Conservation (phyloP, 2,888 invertebrate species). For the Eupelmus urozonus region DNA sequence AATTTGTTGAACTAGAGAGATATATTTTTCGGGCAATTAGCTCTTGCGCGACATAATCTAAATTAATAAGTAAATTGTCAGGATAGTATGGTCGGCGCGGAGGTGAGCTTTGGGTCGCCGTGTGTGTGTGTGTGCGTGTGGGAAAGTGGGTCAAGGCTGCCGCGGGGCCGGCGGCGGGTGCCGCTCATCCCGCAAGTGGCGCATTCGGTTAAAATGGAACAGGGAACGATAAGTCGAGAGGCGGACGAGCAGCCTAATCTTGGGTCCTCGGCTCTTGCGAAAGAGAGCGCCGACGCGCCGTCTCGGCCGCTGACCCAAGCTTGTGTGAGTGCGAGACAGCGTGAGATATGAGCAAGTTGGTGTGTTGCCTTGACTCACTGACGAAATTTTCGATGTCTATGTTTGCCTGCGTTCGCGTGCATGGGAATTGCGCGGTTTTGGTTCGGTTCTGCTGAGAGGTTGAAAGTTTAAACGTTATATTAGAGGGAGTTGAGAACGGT, state of each 20-base stretch:
- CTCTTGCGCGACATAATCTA: constrained; percentile 76
- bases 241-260: constrained; percentile 62
- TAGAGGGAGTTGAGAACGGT: too few relatives aligned
- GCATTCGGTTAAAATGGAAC: constrained; percentile 73
- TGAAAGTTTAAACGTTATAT: too few relatives aligned
- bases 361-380: too few relatives aligned
- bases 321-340: too few relatives aligned
- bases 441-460: too few relatives aligned
- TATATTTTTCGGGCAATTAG: constrained; percentile 70
- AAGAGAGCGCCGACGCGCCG: too few relatives aligned
- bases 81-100: constrained; percentile 68
- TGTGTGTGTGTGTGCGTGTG: constrained; percentile 20
- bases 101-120: constrained; percentile 66
- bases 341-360: too few relatives aligned
- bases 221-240: constrained; percentile 70
- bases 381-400: too few relatives aligned
- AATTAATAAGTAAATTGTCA: constrained; percentile 76
- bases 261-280: constrained; percentile 49
- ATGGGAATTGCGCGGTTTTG: too few relatives aligned
- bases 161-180: constrained; percentile 58
- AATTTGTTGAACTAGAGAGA: constrained; percentile 37
- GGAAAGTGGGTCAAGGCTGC: constrained; percentile 70
- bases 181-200: constrained; percentile 69
- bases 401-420: too few relatives aligned
- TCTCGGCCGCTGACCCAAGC: too few relatives aligned